A percentile compares a stretch with the other conserved stretches of the same genome.
Conservation (phyloP, 2,113 vertebrate genomes). For the Cyprinus carpio region DNA sequence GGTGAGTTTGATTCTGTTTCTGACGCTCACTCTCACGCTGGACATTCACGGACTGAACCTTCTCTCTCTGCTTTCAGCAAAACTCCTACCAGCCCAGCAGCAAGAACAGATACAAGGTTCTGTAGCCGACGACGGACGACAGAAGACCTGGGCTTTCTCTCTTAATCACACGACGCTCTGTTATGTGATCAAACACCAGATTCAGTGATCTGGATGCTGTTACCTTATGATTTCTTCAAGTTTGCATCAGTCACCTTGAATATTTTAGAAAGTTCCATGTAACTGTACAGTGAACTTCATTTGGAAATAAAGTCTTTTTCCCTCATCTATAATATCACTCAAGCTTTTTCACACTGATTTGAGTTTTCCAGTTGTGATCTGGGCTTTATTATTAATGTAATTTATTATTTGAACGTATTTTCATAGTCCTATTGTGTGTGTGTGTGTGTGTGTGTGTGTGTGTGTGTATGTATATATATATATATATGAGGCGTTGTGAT, state of each 20-base stretch:
- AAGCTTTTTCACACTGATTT: not conserved
- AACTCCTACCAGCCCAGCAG: slow-evolving; percentile 99
- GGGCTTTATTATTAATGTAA: too few relatives aligned
- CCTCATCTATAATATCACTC: not conserved
- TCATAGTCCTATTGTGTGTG: too few relatives aligned
- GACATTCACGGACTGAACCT: too few relatives aligned
- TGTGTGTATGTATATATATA: too few relatives aligned
- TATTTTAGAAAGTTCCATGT: slow-evolving; percentile 16
- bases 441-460: too few relatives aligned
- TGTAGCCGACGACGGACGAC: slow-evolving; percentile 70
- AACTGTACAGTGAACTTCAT: not conserved
- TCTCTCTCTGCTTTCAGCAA: slow-evolving; percentile 81
- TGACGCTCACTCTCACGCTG: too few relatives aligned
- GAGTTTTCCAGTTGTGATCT: too few relatives aligned
- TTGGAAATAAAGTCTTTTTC: slow-evolving; percentile 38
- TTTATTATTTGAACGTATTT: too few relatives aligned
- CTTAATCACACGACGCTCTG: not conserved
- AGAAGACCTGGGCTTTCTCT: too few relatives aligned
- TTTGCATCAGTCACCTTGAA: not conserved
- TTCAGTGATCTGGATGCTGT: not conserved
- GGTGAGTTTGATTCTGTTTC: slow-evolving; percentile 82
- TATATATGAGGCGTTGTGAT: not conserved
- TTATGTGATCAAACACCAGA: not conserved
- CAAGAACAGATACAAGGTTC: slow-evolving; percentile 98
- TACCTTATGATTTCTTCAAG: not conserved